Base-by-base conservation (phyloP, 2,888 invertebrate species). In the Chelonus formosanus region DNA sequence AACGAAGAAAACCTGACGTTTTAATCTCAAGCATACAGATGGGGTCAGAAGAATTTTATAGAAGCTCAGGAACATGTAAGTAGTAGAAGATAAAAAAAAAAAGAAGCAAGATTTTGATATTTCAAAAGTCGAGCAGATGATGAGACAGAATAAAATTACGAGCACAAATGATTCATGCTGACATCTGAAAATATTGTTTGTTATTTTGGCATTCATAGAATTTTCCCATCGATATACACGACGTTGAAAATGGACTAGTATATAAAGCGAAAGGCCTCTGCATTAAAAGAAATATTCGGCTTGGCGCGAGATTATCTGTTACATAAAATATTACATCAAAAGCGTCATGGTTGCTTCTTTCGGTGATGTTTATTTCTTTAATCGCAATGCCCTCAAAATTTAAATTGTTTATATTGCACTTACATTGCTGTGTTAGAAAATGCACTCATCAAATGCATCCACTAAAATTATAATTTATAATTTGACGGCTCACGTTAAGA, bases 1-100 rank as follows among this genome's bases (percentile, higher is more conserved):
- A 52, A 66, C 69, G 63, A 69, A 72, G 73, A 75, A 73, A 77
- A 78, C 78, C 78, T 81, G 81, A 82, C 81, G 74, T 81, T 81
- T 82, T 80, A 81, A 82, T 82, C 80, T 82, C 76, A 77, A 81
- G 78, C 76, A 80, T 80, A 79, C 79, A 80, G 80, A 82, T 82
- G 80, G 77, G 79, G 77, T 80, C 77, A 72, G 71, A 71, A 70
- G 69, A 70, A 67, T 67, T 56, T 55, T 35, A 43, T 63, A 48
- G 56, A 5, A 57, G 53, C 70, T 64, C 55, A 69, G 69, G 68
- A 70, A 67, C 31, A 64, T 64, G 63, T 53, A 62, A 40, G 43
- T 8, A 60, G 67, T 67, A 40, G 65, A 44, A 45, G 44, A 57
- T 8, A 43, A 55, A 31, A 60, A 43, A 55, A 31, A 60, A 36